Evolutionary conservation across 2,888 invertebrate genomes (phyloP).

Genomic region (Zeuzera pyrina): DNA sequence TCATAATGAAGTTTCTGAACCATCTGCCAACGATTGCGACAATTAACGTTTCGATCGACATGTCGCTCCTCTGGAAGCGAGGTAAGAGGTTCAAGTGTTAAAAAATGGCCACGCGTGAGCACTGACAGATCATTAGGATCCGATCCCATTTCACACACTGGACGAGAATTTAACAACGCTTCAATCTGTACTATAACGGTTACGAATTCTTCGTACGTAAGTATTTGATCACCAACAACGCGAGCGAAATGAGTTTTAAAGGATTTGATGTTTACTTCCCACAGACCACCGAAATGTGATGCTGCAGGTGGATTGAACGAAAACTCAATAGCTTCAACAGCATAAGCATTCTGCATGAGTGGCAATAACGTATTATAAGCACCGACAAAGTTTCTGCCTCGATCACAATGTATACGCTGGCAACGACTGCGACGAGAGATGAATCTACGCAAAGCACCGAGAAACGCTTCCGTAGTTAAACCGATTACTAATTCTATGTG

Average conservation of each 20-base stretch:
- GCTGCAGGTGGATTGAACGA: conserved; percentile 18
- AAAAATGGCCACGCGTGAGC: background rate
- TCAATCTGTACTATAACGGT: conserved; percentile 6
- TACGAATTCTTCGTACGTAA: conserved; percentile 8
- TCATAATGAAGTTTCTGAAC: conserved; percentile 6
- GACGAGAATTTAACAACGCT: conserved; percentile 7
- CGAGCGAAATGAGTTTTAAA: background rate
- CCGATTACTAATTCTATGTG: conserved; percentile 19
- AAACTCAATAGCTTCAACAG: conserved; percentile 6
- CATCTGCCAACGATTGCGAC: conserved; percentile 3
- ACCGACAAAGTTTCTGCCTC: conserved; percentile 25
- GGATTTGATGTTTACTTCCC: background rate
- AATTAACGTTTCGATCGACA: conserved; percentile 1
- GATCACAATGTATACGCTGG: conserved; percentile 18
- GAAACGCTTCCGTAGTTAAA: conserved; percentile 14
- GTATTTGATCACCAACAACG: conserved; percentile 3
- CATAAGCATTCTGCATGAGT: conserved; percentile 17
- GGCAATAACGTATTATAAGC: conserved; percentile 12
- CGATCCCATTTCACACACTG: background rate
- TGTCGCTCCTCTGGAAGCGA: conserved; percentile 6
- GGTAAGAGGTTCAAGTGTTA: conserved; percentile 7
- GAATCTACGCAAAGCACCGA: conserved; percentile 5
- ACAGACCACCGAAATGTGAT: conserved; percentile 4
- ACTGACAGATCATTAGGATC: background rate
- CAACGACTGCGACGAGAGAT: conserved; percentile 11